Evolutionary conservation across 2,797 vertebrate genomes (phyloP).

Genomic region (Pogonophryne albipinna): DNA sequence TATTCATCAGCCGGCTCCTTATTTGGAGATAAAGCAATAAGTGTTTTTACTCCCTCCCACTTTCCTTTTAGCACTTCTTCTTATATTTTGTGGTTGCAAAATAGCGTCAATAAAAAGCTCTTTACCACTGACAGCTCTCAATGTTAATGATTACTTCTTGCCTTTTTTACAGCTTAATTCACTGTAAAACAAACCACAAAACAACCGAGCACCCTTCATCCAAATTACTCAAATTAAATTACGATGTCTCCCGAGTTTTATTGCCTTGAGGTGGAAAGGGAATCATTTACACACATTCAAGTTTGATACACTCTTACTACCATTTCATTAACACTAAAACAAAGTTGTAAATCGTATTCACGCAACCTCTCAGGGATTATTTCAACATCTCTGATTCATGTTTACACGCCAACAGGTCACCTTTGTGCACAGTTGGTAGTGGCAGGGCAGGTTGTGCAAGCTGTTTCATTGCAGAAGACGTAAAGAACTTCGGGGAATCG

Average conservation of each 20-base stretch:
- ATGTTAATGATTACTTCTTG: background rate
- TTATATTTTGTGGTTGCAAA: background rate
- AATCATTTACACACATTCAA: background rate
- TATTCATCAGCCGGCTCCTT: background rate
- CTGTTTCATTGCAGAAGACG: background rate
- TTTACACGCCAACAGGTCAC: background rate
- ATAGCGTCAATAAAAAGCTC: background rate
- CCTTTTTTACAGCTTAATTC: background rate
- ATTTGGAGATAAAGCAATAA: constrained; percentile 34
- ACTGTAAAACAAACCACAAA: background rate
- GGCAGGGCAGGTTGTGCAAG: background rate
- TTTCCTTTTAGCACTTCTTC: background rate
- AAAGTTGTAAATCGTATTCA: background rate
- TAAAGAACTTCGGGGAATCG: background rate
- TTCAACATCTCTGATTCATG: too few species aligned
- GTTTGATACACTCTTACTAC: background rate
- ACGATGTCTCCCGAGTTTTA: background rate
- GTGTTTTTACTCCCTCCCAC: background rate
- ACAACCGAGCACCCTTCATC: background rate
- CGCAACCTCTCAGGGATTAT: too few species aligned
- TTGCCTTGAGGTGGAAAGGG: background rate
- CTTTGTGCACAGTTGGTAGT: background rate
- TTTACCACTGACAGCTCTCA: background rate
- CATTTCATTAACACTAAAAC: background rate
- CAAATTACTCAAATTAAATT: background rate